phyloP scores from a whole-genome alignment of 2,888 invertebrate species.

The Aradus depressus region DNA sequence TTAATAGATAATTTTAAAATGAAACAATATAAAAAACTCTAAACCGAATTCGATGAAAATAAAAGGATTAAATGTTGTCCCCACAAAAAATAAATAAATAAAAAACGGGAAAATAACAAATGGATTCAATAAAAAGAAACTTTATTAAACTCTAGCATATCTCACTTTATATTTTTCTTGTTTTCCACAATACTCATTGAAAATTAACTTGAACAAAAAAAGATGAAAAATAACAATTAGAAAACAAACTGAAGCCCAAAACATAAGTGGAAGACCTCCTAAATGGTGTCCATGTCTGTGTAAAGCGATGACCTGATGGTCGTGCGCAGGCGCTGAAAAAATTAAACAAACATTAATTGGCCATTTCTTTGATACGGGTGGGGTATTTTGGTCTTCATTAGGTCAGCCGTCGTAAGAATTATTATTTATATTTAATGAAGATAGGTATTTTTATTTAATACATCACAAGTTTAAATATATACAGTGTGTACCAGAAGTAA shows the following conservation, averaged over 20 bases:
- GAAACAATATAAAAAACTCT: too few species aligned
- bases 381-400: not conserved
- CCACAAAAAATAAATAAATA: too few species aligned
- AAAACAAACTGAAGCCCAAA: constrained; percentile 83
- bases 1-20: too few species aligned
- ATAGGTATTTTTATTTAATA: not conserved
- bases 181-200: constrained; percentile 74
- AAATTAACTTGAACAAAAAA: constrained; percentile 82
- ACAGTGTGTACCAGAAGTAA: not conserved
- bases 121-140: too few species aligned
- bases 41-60: too few species aligned
- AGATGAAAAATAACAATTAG: constrained; percentile 84
- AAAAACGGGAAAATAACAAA: too few species aligned
- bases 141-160: constrained; percentile 53
- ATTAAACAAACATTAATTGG: not conserved
- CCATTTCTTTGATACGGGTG: not conserved
- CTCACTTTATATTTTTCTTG: constrained; percentile 55
- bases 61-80: too few species aligned
- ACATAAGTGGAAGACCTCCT: constrained; percentile 79
- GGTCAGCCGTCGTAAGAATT: not conserved
- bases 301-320: constrained; percentile 77
- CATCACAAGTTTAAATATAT: not conserved
- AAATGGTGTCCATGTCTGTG: constrained; percentile 84
- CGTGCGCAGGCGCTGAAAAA: constrained; percentile 69
- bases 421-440: not conserved